Base-by-base conservation (phyloP, 2,113 vertebrate species). In the Vulpes ferrilata region DNA sequence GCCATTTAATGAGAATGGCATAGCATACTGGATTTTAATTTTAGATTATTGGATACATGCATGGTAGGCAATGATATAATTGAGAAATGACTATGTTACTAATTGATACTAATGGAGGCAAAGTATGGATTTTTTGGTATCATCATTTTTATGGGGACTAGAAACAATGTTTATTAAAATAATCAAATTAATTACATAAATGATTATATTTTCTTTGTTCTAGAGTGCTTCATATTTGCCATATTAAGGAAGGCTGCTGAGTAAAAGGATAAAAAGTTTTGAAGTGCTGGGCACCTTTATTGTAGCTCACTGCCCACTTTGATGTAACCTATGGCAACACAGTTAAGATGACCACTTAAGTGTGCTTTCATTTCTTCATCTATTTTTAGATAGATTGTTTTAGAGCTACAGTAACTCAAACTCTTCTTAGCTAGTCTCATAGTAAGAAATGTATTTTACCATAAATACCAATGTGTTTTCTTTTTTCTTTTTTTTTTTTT, bases 71-170 rank as follows among this genome's bases (percentile, higher is more conserved):
- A 90, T 89, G 94, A 94, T 97, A 95, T 97, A 97, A 98, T 93
- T 98, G 95, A 98, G 93, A 98, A 98, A 97, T 98, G 97, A 94
- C 94, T 96, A 95, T 94, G 85, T 95, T 96, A 80, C 95, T 98
- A 98, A 98, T 98, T 98, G 97, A 98, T 97, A 95, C 96, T 98
- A 98, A 98, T 98, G 82, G 93, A 96, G 84, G 78, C 59, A 94
- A 98, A 97, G 62, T 93, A 89, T 93, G 81, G 95, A 95, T 88
- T 93, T 94, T 97, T 95, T 93, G 17, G n/a, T 96, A 97, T 96
- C 88, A 67, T 91, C 48, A 5, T 90, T 98, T 97, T 95, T 95
- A 80, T 74, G 82, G 73, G 51, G 4, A 83, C 67, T 94, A 83
- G 82, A 91, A 95, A 97, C n/a, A 80, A 95, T 95, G 90, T 93